These are phyloP conservation scores for Ypsolopha sequella DNA, from an alignment of 2,888 invertebrate genomes.

Conservation along the genomic window DNA sequence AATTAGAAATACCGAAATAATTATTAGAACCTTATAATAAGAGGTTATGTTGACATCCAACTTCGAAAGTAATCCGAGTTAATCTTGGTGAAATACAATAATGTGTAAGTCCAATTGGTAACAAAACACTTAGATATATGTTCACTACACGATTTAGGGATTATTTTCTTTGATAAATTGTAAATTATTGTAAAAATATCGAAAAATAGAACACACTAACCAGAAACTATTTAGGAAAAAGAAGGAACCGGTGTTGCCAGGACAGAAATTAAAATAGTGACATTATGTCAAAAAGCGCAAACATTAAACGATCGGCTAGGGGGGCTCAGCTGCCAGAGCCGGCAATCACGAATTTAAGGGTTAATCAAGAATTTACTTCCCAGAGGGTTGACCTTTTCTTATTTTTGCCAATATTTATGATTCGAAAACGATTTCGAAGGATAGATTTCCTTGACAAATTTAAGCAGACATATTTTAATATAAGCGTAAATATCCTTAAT, in stretches of 20 bases:
- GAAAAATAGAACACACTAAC: slow-evolving; percentile 41
- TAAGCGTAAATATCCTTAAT: too few relatives aligned
- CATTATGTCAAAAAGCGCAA: too few relatives aligned
- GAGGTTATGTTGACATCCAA: slow-evolving; percentile 64
- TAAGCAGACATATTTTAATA: too few relatives aligned
- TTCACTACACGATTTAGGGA: slow-evolving; percentile 9
- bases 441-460: too few relatives aligned
- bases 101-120: slow-evolving; percentile 24
- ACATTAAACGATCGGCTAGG: too few relatives aligned
- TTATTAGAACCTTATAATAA: slow-evolving; percentile 11
- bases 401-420: too few relatives aligned
- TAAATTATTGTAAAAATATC: slow-evolving; percentile 16
- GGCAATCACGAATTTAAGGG: too few relatives aligned
- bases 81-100: slow-evolving; percentile 27
- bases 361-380: too few relatives aligned
- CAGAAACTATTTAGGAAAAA: slow-evolving; percentile 49
- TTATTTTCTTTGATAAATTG: slow-evolving; percentile 24
- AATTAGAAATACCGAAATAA: slow-evolving; percentile 11
- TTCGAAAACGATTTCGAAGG: too few relatives aligned
- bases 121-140: slow-evolving; percentile 7
- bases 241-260: slow-evolving; percentile 44
- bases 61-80: slow-evolving; percentile 31
- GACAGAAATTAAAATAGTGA: neutral
- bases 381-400: too few relatives aligned
- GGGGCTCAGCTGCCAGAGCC: too few relatives aligned